phyloP scores from a whole-genome alignment of 2,888 invertebrate species.

The Mythimna pallens region DNA sequence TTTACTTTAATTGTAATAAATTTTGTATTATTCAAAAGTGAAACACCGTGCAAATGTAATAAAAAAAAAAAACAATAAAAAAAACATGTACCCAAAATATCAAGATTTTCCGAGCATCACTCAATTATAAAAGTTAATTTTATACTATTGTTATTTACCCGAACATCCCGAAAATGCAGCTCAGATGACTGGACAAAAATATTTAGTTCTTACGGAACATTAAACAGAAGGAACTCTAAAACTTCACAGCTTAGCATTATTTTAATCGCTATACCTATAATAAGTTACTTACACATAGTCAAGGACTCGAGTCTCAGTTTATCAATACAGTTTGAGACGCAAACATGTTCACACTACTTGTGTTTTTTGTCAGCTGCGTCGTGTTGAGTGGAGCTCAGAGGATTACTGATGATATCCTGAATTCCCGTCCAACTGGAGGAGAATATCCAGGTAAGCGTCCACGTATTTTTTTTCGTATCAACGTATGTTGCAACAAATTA shows the following conservation, averaged over 20 bases:
- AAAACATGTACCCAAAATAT: too few species aligned
- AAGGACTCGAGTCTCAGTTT: neutral
- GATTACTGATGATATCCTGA: neutral
- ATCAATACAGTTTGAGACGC: constrained; percentile 3
- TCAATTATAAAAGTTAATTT: too few species aligned
- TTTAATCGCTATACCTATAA: neutral
- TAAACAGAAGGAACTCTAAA: neutral
- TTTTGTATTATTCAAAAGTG: too few species aligned
- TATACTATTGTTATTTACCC: too few species aligned
- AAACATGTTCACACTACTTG: constrained; percentile 16
- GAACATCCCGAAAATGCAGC: too few species aligned
- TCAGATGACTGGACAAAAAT: neutral
- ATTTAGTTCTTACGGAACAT: neutral
- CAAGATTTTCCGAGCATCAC: too few species aligned
- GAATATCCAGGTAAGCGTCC: constrained; percentile 2
- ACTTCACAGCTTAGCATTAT: neutral
- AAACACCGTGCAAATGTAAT: too few species aligned
- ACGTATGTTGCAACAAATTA: too few species aligned
- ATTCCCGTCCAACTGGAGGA: neutral
- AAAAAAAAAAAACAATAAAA: too few species aligned
- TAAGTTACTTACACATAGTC: neutral
- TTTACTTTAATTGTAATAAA: too few species aligned
- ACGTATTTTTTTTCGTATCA: too few species aligned
- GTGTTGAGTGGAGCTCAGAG: neutral
- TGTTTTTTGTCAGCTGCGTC: constrained; percentile 1